phyloP scores from a whole-genome alignment of 1,140 invertebrate species.

The Semibalanus balanoides region DNA sequence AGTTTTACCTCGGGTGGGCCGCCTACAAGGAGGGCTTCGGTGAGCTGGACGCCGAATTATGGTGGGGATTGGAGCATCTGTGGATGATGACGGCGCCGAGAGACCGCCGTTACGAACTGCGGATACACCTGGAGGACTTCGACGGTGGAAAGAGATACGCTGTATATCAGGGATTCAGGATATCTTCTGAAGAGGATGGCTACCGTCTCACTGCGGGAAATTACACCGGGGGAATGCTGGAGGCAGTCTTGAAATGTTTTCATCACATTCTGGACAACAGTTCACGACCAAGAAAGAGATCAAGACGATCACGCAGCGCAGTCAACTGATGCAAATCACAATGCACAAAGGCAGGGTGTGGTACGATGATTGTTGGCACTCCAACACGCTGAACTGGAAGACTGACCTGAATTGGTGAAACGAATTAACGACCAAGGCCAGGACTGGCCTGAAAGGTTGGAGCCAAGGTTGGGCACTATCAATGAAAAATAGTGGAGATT shows the following conservation, averaged over 20 bases:
- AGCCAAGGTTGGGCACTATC: no score
- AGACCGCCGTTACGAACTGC: neutral
- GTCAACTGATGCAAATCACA: slow-evolving; percentile 16
- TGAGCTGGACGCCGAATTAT: slow-evolving; percentile 10
- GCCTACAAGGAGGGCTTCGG: slow-evolving; percentile 29
- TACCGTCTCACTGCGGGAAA: neutral
- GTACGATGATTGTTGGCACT: slow-evolving; percentile 21
- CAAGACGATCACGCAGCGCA: slow-evolving; percentile 14
- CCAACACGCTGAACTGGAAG: no score
- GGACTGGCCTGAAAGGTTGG: no score
- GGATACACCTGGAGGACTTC: neutral
- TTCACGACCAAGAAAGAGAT: slow-evolving; percentile 21
- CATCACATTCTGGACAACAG: neutral
- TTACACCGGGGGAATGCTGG: neutral
- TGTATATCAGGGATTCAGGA: neutral
- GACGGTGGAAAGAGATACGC: neutral
- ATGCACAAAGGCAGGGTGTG: slow-evolving; percentile 23
- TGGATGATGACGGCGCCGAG: neutral
- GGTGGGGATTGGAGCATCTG: slow-evolving; percentile 7
- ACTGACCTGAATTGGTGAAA: no score
- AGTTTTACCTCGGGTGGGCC: slow-evolving; percentile 30
- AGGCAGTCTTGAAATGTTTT: neutral
- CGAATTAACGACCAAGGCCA: no score
- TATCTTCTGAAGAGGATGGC: neutral
- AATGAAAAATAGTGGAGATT: no score